These are phyloP conservation scores for Baronia brevicornis DNA, from an alignment of 2,888 invertebrate genomes.

Conservation along the genomic window DNA sequence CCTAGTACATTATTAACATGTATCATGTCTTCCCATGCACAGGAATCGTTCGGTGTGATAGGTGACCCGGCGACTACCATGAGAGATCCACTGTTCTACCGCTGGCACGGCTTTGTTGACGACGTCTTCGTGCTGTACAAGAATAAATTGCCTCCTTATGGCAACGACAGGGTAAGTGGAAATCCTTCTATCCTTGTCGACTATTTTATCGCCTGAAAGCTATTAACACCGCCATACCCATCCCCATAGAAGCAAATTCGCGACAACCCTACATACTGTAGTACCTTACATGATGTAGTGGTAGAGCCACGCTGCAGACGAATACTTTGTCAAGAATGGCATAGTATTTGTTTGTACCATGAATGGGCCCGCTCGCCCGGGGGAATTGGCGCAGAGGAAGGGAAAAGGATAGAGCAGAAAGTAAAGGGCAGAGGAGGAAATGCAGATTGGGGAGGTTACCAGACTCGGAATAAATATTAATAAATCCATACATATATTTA, in stretches of 20 bases:
- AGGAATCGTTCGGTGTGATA: constrained; percentile 78
- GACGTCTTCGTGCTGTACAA: constrained; percentile 82
- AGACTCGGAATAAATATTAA: too few species aligned
- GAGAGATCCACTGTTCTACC: constrained; percentile 84
- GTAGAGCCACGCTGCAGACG: too few species aligned
- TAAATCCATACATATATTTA: too few species aligned
- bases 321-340: too few species aligned
- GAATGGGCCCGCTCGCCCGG: too few species aligned
- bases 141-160: constrained; percentile 64
- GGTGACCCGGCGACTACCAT: constrained; percentile 83
- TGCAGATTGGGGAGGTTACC: too few species aligned
- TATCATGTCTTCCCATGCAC: background rate
- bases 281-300: background rate
- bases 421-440: too few species aligned
- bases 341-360: too few species aligned
- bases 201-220: background rate
- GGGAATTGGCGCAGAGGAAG: too few species aligned
- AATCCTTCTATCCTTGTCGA: background rate
- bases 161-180: constrained; percentile 2
- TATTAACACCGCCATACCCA: too few species aligned
- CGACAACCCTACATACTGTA: background rate
- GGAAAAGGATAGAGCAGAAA: too few species aligned
- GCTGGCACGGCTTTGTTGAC: constrained; percentile 83
- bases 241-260: background rate
- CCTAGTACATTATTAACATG: background rate